phyloP scores from a whole-genome alignment of 2,797 vertebrate genomes.

The Rhinella marina region DNA sequence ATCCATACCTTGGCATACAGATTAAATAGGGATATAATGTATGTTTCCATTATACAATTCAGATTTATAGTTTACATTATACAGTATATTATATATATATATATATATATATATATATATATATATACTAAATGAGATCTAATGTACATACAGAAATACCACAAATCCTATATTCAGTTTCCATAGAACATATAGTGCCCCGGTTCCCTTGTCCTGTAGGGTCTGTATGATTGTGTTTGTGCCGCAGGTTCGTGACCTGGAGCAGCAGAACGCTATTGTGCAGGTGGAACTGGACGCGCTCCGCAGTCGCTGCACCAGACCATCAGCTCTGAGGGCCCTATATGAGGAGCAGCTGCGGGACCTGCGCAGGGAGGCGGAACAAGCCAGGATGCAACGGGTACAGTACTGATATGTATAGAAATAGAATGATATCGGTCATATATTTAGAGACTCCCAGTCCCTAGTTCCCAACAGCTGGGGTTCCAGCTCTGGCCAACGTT shows the following conservation, averaged over 20 bases:
- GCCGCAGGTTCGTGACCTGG: slow-evolving; percentile 74
- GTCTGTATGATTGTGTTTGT: not conserved
- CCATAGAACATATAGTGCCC: too few species aligned
- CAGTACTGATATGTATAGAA: slow-evolving; percentile 35
- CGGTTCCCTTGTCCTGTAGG: too few species aligned
- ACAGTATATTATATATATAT: too few species aligned
- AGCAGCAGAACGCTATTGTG: slow-evolving; percentile 74
- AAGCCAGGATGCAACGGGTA: slow-evolving; percentile 76
- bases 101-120: too few species aligned
- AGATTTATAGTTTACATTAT: too few species aligned
- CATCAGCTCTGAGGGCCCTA: slow-evolving; percentile 71
- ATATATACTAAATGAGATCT: too few species aligned
- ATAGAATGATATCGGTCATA: not conserved
- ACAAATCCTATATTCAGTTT: too few species aligned
- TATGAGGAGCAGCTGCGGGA: slow-evolving; percentile 76
- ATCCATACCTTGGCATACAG: too few species aligned
- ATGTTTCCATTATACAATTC: too few species aligned
- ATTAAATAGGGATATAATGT: too few species aligned
- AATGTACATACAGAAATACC: too few species aligned
- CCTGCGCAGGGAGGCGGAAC: slow-evolving; percentile 73
- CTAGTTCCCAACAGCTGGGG: not conserved
- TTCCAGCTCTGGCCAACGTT: not conserved
- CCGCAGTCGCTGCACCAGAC: slow-evolving; percentile 69
- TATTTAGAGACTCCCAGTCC: not conserved
- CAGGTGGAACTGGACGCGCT: slow-evolving; percentile 73